A percentile compares a stretch with the other conserved stretches of the same genome.
These are phyloP conservation scores for Callospermophilus lateralis DNA, from an alignment of 2,113 vertebrate genomes.

Conservation along the genomic window DNA sequence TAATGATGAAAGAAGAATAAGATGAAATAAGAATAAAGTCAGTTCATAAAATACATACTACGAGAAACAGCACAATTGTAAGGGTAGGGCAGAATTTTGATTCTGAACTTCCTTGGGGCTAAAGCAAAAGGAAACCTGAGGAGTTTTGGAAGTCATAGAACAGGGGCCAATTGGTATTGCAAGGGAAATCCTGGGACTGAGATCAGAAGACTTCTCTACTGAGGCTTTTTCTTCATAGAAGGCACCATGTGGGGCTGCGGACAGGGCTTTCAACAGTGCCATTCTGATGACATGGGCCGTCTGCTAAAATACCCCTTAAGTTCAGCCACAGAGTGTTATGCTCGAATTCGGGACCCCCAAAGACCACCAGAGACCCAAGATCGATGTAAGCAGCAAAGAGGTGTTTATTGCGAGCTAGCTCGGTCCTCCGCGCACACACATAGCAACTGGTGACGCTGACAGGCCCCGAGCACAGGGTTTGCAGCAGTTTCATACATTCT, in stretches of 20 bases:
- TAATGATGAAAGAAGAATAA: not conserved
- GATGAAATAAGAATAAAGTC: not conserved
- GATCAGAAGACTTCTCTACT: not conserved
- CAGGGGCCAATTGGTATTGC: not conserved
- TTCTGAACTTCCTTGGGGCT: not conserved
- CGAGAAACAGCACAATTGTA: not conserved
- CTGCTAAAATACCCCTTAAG: not conserved
- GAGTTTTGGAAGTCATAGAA: not conserved
- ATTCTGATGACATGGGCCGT: not conserved
- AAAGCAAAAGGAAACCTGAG: not conserved
- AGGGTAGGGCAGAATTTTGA: not conserved
- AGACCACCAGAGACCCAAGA: no score
- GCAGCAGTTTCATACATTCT: no score
- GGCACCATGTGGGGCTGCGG: accelerated
- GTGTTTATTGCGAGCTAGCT: no score
- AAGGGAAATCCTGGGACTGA: not conserved
- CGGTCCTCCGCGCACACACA: no score
- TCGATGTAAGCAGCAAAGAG: no score
- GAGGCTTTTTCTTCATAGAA: not conserved
- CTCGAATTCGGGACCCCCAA: no score
- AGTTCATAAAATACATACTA: not conserved
- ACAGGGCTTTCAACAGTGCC: not conserved
- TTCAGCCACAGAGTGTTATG: not conserved
- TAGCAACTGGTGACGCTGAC: no score
- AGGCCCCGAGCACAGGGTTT: no score